These are phyloP conservation scores for Campylomormyrus tamandua DNA, from an alignment of 2,113 vertebrate species.

Conservation along the genomic window DNA sequence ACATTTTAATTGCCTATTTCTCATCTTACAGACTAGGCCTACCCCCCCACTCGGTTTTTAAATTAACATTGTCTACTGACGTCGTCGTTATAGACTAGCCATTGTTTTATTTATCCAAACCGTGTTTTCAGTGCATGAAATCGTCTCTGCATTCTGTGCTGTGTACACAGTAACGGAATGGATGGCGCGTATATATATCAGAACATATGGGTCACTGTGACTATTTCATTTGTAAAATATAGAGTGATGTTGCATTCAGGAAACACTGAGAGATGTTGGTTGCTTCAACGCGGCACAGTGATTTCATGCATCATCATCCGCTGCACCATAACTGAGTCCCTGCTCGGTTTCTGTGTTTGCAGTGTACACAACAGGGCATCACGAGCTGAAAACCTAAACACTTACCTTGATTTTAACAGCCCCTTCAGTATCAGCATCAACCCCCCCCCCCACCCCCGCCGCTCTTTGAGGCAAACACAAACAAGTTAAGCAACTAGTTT, in stretches of 20 bases:
- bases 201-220: background rate
- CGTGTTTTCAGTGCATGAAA: conserved; percentile 17
- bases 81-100: conserved; percentile 55
- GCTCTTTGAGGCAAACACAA: conserved; percentile 21
- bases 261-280: conserved; percentile 39
- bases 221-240: conserved; percentile 47
- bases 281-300: conserved; percentile 7
- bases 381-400: conserved; percentile 37
- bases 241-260: conserved; percentile 58
- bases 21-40: conserved; percentile 41
- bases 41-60: conserved; percentile 38
- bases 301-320: conserved; percentile 19
- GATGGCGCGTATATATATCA: background rate
- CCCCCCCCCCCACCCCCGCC: background rate
- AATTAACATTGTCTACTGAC: conserved; percentile 58
- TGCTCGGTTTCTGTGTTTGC: conserved; percentile 38
- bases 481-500: conserved; percentile 47
- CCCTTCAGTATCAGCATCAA: background rate
- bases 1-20: conserved; percentile 51
- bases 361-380: conserved; percentile 51
- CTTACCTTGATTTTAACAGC: conserved; percentile 7
- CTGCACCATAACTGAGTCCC: conserved; percentile 46
- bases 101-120: conserved; percentile 53
- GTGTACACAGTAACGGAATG: conserved; percentile 30
- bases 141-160: conserved; percentile 48